Percentiles rank a stretch among this genome's conserved stretches.
phyloP scores from a whole-genome alignment of 2,797 vertebrate genomes.

The Smutsia temminckii region DNA sequence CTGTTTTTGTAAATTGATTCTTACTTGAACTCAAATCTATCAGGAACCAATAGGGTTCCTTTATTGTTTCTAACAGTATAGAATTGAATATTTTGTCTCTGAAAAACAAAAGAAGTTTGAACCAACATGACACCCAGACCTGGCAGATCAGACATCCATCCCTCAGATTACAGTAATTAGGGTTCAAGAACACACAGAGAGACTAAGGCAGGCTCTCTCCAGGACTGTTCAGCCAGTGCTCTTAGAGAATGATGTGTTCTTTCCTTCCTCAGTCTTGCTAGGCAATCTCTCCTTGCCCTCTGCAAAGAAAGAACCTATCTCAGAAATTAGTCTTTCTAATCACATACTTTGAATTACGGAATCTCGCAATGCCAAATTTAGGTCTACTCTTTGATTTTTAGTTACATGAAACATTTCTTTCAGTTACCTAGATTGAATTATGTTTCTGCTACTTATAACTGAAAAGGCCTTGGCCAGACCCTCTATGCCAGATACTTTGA shows the following conservation, averaged over 20 bases:
- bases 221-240: neutral
- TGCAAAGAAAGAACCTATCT: neutral
- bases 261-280: neutral
- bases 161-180: neutral
- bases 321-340: neutral
- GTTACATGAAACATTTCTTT: neutral
- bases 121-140: neutral
- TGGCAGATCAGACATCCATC: neutral
- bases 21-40: neutral
- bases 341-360: neutral
- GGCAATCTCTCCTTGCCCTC: neutral
- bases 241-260: neutral
- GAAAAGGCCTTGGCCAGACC: neutral
- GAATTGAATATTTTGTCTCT: neutral
- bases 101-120: constrained; percentile 13
- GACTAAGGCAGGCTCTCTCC: too few species aligned
- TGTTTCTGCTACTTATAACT: neutral
- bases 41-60: neutral
- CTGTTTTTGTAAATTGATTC: neutral
- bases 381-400: neutral
- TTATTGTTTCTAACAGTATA: constrained; percentile 5
- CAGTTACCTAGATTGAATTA: neutral
- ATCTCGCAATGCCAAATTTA: neutral
- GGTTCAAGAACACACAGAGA: too few species aligned
- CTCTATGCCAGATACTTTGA: neutral